Base-by-base conservation (phyloP, 2,888 invertebrate species). In the Calephelis perditalis region DNA sequence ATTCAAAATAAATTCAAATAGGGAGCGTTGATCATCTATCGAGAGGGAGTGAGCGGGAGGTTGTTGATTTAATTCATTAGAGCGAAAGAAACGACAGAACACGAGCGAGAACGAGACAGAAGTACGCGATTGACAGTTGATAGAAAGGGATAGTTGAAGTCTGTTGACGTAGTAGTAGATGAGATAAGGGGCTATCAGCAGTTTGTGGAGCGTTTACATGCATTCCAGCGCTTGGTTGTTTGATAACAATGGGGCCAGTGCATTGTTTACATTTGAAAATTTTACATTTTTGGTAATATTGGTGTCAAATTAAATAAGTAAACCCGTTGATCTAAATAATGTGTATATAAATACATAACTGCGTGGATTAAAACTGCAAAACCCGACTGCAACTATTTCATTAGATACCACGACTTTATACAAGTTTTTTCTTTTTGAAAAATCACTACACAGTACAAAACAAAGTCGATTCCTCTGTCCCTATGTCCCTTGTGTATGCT, bases 51-150 rank as follows among this genome's bases (percentile, higher is more conserved):
- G 79, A 81, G 88, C 87, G 84, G 89, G 84, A 86, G 87, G 86
- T 82, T 85, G 87, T 84, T 89, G 88, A 86, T 86, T 86, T 82
- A 90, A 91, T 91, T 91, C 91, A 89, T 91, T 91, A 91, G 89
- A 73, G 78, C 66, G 77, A 82, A 67, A 65, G 82, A 78, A 84
- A 82, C 70, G 68, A 75, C 62, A 70, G 72, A 68, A 78, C 73
- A 70, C 75, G 77, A 76, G 83, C 76, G 78, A 67, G 77, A 82
- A 70, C 67, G 80, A 56, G 76, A 78, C 60, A 63, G 59, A 26
- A 58, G 9, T 62, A 71, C 64, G 67, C 67, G 64, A 67, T 68
- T 67, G 66, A 35, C 65, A 67, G 15, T 49, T 58, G 83, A 63
- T 58, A 69, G 81, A 86, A 56, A 72, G 75, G 67, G 84, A 86